Evolutionary conservation across 2,113 vertebrate species (phyloP).

Genomic region (Hemibagrus wyckioides): DNA sequence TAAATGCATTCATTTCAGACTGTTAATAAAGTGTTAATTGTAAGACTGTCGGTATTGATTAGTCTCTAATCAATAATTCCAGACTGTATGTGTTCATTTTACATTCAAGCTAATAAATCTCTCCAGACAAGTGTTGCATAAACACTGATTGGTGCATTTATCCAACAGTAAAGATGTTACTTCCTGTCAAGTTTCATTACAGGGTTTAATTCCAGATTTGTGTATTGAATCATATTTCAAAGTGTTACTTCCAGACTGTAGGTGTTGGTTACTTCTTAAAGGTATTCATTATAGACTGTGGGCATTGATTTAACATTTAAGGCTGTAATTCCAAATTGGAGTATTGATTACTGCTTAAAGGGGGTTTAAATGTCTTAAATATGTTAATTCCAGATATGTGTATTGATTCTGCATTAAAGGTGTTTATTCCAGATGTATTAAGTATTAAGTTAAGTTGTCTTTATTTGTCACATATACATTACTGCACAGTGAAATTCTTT

Average conservation of each 20-base stretch:
- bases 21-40: neutral
- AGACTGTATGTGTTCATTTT: neutral
- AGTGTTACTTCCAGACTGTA: neutral
- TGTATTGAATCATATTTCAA: neutral
- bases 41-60: neutral
- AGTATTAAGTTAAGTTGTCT: no score
- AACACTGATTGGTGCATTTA: neutral
- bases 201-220: neutral
- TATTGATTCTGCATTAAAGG: neutral
- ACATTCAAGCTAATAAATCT: neutral
- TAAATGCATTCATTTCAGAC: neutral
- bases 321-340: no score
- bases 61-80: no score
- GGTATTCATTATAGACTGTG: neutral
- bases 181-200: no score
- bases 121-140: neutral
- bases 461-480: no score
- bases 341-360: no score
- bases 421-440: neutral
- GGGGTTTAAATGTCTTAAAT: neutral
- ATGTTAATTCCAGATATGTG: neutral
- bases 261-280: neutral
- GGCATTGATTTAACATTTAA: no score
- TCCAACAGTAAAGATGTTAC: no score
- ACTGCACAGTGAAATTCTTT: no score